phyloP scores from a whole-genome alignment of 1,140 invertebrate genomes.

The Chionoecetes opilio region DNA sequence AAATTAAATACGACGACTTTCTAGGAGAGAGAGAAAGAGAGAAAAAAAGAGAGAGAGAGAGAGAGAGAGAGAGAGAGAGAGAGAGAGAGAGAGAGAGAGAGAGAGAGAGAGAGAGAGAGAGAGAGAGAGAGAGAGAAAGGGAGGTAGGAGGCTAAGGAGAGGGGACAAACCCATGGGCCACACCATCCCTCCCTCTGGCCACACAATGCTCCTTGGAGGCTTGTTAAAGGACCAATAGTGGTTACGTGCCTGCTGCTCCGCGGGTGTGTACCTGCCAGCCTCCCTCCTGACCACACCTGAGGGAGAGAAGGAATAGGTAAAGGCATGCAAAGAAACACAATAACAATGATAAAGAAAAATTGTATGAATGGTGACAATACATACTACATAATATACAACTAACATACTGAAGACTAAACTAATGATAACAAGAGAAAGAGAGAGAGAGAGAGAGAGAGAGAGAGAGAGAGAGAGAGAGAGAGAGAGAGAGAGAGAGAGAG shows the following conservation, averaged over 20 bases:
- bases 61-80: too few relatives aligned
- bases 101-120: too few relatives aligned
- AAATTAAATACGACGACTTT: too few relatives aligned
- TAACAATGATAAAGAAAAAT: neutral
- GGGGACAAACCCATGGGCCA: neutral
- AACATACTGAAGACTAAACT: neutral
- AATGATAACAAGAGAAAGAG: neutral
- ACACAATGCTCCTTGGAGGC: conserved; percentile 1
- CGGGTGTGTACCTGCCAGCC: neutral
- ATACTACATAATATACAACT: neutral
- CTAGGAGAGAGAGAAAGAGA: too few relatives aligned
- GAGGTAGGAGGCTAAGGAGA: neutral
- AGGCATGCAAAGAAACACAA: neutral
- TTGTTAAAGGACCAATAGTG: neutral
- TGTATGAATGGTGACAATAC: neutral
- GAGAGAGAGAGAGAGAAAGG: too few relatives aligned
- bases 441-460: neutral
- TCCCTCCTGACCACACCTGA: neutral
- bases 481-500: conserved; percentile 17
- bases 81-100: too few relatives aligned
- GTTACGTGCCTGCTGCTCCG: neutral
- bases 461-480: conserved; percentile 27
- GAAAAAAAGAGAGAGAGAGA: too few relatives aligned
- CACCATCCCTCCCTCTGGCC: too few relatives aligned
- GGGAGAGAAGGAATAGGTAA: neutral